These are phyloP conservation scores for Lochmaea capreae DNA, from an alignment of 2,888 invertebrate species.

Conservation along the genomic window DNA sequence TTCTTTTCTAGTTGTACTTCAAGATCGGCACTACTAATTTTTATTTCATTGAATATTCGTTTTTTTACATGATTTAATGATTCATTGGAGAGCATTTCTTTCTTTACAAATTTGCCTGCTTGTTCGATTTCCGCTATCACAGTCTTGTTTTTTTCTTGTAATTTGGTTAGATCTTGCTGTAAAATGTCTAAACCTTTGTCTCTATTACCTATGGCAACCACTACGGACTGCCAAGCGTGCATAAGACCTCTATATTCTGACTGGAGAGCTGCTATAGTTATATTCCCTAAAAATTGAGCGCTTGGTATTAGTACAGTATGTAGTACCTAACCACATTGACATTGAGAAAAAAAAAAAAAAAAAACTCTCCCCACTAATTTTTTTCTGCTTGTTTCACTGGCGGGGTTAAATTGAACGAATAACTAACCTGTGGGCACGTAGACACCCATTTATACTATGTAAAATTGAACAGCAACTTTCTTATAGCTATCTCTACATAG, in stretches of 20 bases:
- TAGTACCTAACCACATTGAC: no score
- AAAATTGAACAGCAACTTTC: no score
- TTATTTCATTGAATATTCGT: conserved; percentile 71
- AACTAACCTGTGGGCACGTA: no score
- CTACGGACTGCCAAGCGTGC: conserved; percentile 80
- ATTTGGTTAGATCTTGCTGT: conserved; percentile 66
- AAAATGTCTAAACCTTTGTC: conserved; percentile 76
- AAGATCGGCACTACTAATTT: conserved; percentile 64
- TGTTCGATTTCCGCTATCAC: conserved; percentile 71
- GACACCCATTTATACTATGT: no score
- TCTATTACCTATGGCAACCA: conserved; percentile 76
- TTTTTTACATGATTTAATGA: conserved; percentile 72
- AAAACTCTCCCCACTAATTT: no score
- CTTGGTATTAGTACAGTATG: no score
- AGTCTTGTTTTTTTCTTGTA: conserved; percentile 63
- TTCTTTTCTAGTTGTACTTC: conserved; percentile 68
- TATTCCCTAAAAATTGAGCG: neutral
- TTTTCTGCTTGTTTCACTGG: no score
- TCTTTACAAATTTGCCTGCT: conserved; percentile 73
- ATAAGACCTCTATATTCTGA: conserved; percentile 77
- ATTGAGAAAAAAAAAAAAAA: no score
- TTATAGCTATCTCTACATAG: no score
- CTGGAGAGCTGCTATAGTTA: conserved; percentile 73
- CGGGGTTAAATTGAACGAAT: no score
- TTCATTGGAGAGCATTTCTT: conserved; percentile 77